Conservation (phyloP, 2,113 vertebrate genomes). For the Hippoglossus stenolepis region DNA sequence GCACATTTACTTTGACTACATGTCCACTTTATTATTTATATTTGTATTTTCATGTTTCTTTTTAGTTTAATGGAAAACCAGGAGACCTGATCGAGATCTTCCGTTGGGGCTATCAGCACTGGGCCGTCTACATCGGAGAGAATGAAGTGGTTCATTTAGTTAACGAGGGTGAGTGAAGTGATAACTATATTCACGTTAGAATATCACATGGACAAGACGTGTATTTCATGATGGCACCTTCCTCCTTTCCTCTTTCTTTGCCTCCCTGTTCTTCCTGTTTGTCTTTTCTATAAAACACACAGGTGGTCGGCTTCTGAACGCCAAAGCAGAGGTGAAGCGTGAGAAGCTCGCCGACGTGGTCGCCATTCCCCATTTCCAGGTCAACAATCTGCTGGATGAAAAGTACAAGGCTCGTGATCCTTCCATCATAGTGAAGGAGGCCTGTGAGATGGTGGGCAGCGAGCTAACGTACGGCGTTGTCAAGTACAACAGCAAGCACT, state of each 20-base stretch:
- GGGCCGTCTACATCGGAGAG: slow-evolving; percentile 87
- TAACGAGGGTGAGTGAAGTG: slow-evolving; percentile 64
- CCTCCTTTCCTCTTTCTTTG: no score
- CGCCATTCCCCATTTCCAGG: fast-evolving
- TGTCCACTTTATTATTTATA: no score
- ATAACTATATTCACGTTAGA: slow-evolving; percentile 16
- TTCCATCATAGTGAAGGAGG: slow-evolving; percentile 31
- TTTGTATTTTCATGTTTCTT: neutral
- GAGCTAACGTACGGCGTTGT: neutral
- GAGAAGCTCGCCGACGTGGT: no score
- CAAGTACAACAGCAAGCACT: slow-evolving; percentile 61
- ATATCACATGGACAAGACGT: slow-evolving; percentile 1
- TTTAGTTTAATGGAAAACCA: slow-evolving; percentile 59
- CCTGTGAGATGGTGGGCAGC: slow-evolving; percentile 35
- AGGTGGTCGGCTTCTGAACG: no score
- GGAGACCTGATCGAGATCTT: slow-evolving; percentile 87
- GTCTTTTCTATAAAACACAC: no score
- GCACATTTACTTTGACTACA: no score
- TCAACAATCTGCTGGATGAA: no score
- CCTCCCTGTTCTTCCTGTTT: no score
- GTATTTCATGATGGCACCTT: no score
- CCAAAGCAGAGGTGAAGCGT: no score
- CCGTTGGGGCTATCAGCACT: slow-evolving; percentile 80
- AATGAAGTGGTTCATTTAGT: slow-evolving; percentile 86
- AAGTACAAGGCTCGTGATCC: no score